These are phyloP conservation scores for Hiodon alosoides DNA, from an alignment of 2,113 vertebrate genomes.

Conservation along the genomic window DNA sequence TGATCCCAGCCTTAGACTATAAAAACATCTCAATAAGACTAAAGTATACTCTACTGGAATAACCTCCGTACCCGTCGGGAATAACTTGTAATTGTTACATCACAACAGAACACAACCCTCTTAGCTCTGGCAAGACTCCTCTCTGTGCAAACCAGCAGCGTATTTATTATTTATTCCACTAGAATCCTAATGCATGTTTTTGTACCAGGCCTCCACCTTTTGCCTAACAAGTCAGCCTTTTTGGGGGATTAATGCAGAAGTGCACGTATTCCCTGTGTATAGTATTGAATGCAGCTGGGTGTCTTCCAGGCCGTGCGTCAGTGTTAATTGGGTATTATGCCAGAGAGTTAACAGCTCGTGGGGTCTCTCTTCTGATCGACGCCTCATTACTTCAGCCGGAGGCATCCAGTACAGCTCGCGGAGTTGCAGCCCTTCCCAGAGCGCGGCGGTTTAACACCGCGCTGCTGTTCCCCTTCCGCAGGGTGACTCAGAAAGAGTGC, in stretches of 20 bases:
- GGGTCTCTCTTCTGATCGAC: background rate
- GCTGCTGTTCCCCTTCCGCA: background rate
- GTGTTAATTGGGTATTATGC: conserved; percentile 6
- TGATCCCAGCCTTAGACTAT: no score
- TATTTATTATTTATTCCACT: background rate
- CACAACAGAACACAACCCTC: background rate
- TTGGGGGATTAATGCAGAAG: background rate
- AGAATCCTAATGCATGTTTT: background rate
- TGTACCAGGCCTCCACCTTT: background rate
- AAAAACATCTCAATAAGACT: no score
- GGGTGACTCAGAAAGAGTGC: background rate
- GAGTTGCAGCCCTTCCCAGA: background rate
- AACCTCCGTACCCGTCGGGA: background rate
- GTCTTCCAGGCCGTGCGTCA: background rate
- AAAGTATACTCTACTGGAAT: no score
- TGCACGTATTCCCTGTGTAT: background rate
- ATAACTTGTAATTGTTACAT: background rate
- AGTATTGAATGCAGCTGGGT: background rate
- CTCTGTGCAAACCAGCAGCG: background rate
- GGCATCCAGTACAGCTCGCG: background rate
- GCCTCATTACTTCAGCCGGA: background rate
- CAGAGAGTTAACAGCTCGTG: background rate
- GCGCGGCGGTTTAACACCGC: conserved; percentile 2
- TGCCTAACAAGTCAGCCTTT: no score
- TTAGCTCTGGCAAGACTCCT: background rate